Conservation (phyloP, 2,888 invertebrate species). For the Drosophila paracracens region DNA sequence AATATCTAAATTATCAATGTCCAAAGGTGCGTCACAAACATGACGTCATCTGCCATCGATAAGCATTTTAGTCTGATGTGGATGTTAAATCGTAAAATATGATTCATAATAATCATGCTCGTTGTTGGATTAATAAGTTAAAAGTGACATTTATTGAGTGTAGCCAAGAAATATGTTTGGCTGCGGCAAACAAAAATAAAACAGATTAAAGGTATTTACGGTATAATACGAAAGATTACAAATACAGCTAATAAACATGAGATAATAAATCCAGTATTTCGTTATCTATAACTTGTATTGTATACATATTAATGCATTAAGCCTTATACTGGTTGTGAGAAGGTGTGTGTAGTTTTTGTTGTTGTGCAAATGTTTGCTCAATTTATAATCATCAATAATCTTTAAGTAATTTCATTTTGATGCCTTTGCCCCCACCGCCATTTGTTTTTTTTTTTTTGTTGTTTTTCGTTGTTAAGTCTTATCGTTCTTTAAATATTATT, state of each 20-base stretch:
- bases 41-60: slow-evolving; percentile 45
- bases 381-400: slow-evolving; percentile 60
- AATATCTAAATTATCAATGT: not conserved
- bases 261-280: slow-evolving; percentile 33
- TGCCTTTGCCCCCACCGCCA: slow-evolving; percentile 62
- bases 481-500: slow-evolving; percentile 53
- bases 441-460: slow-evolving; percentile 1
- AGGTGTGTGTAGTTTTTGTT: slow-evolving; percentile 11
- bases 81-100: slow-evolving; percentile 39
- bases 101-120: slow-evolving; percentile 50
- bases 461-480: slow-evolving; percentile 56
- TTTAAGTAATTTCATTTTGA: slow-evolving; percentile 46
- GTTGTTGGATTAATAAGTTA: slow-evolving; percentile 43
- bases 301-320: slow-evolving; percentile 22
- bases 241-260: slow-evolving; percentile 22
- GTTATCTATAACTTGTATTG: slow-evolving; percentile 46
- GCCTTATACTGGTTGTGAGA: slow-evolving; percentile 40
- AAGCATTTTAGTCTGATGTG: slow-evolving; percentile 41
- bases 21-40: slow-evolving; percentile 5
- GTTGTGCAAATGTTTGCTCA: slow-evolving; percentile 14
- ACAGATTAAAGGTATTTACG: not conserved
- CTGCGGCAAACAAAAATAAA: slow-evolving; percentile 42
- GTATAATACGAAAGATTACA: slow-evolving; percentile 22
- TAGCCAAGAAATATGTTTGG: slow-evolving; percentile 35
- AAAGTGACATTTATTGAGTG: slow-evolving; percentile 54